Percentiles rank a stretch among this genome's conserved stretches.
phyloP scores from a whole-genome alignment of 2,888 invertebrate genomes.

The Arrhopalites spinosus region DNA sequence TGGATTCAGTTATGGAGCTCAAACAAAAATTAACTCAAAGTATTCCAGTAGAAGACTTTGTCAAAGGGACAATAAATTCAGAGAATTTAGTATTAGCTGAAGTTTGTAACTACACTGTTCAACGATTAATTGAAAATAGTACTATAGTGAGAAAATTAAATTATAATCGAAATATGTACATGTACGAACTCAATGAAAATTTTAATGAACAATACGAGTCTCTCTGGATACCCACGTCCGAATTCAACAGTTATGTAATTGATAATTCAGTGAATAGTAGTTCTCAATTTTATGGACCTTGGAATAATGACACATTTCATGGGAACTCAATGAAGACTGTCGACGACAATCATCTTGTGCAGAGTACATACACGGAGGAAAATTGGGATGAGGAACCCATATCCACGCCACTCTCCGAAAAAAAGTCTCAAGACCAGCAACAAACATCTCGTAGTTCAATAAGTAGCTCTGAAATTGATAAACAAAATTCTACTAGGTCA shows the following conservation, averaged over 20 bases:
- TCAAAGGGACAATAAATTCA: slow-evolving; percentile 23
- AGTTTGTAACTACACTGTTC: slow-evolving; percentile 67
- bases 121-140: slow-evolving; percentile 62
- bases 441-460: not conserved
- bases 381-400: slow-evolving; percentile 42
- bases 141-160: slow-evolving; percentile 64
- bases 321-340: slow-evolving; percentile 25
- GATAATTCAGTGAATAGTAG: not conserved
- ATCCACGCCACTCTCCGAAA: too few relatives aligned
- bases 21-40: slow-evolving; percentile 63
- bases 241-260: not conserved
- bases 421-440: not conserved
- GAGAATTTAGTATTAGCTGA: slow-evolving; percentile 64
- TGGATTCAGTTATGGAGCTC: slow-evolving; percentile 64
- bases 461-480: not conserved
- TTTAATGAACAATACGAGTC: slow-evolving; percentile 44
- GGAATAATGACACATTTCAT: not conserved
- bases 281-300: slow-evolving; percentile 4
- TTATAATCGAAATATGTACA: slow-evolving; percentile 59
- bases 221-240: not conserved
- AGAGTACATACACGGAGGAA: slow-evolving; percentile 42
- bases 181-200: slow-evolving; percentile 53
- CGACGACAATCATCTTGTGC: slow-evolving; percentile 17
- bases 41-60: not conserved
- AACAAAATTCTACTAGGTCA: too few relatives aligned